These are phyloP conservation scores for Eubucco bourcierii DNA, from an alignment of 2,113 vertebrate genomes.

Conservation along the genomic window DNA sequence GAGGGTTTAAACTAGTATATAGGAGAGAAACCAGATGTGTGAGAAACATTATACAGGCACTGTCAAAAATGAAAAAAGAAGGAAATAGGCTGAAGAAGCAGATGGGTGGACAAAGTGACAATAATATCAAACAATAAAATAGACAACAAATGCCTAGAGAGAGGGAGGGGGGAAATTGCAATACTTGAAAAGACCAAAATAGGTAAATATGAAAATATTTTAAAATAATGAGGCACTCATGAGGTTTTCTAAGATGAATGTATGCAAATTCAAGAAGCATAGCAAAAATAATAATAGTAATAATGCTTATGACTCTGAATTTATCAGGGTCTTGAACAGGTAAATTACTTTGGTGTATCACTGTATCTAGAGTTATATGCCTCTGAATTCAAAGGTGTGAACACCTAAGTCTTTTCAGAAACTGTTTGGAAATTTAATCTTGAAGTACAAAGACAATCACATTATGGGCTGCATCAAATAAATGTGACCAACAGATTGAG, in stretches of 20 bases:
- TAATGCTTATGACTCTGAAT: background rate
- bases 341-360: background rate
- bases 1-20: constrained; percentile 18
- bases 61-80: constrained; percentile 33
- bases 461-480: no score
- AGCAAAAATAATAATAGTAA: background rate
- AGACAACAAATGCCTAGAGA: background rate
- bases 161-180: accelerated
- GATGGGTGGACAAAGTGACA: constrained; percentile 51
- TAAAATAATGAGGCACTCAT: background rate
- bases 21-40: constrained; percentile 55
- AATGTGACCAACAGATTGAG: no score
- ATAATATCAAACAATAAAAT: constrained; percentile 42
- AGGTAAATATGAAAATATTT: background rate
- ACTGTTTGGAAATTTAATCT: background rate
- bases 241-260: background rate
- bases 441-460: background rate
- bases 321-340: background rate
- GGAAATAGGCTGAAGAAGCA: constrained; percentile 49
- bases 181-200: background rate
- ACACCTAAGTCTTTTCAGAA: background rate
- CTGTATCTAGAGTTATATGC: background rate
- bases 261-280: background rate
- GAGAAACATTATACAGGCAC: constrained; percentile 30
- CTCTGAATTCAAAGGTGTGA: background rate